Conservation (phyloP, 2,113 vertebrate genomes). For the Dasyurus viverrinus region DNA sequence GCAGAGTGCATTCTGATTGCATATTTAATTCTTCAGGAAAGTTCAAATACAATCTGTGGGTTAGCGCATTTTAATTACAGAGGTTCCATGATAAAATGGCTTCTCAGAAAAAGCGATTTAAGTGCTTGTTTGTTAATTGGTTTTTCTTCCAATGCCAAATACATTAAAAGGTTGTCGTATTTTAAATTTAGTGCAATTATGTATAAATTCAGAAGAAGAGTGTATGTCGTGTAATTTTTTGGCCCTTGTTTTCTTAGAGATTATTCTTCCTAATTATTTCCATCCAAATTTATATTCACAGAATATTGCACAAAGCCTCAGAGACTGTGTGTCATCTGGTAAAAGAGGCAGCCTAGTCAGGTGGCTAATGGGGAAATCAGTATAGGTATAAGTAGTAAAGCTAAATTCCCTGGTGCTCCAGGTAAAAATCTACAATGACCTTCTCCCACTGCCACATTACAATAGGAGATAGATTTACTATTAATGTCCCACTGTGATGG, state of each 20-base stretch:
- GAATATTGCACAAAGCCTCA: slow-evolving; percentile 26
- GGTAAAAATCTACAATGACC: neutral
- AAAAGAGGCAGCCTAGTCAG: neutral
- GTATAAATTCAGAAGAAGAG: slow-evolving; percentile 54
- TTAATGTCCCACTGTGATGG: slow-evolving; percentile 26
- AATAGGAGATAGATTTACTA: slow-evolving; percentile 39
- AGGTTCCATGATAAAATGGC: slow-evolving; percentile 60
- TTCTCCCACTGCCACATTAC: slow-evolving; percentile 6
- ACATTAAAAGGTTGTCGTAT: slow-evolving; percentile 49
- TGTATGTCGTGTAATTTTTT: slow-evolving; percentile 55
- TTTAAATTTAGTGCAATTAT: slow-evolving; percentile 67
- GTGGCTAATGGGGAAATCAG: slow-evolving; percentile 6
- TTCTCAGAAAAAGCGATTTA: slow-evolving; percentile 55
- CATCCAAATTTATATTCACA: slow-evolving; percentile 49
- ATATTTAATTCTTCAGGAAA: slow-evolving; percentile 57
- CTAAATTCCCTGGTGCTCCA: slow-evolving; percentile 12
- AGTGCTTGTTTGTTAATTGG: slow-evolving; percentile 57
- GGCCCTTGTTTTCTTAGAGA: slow-evolving; percentile 52
- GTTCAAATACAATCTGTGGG: slow-evolving; percentile 50
- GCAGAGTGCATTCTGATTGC: neutral
- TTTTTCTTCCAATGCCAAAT: slow-evolving; percentile 66
- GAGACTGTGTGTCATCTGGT: neutral
- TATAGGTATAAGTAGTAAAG: neutral
- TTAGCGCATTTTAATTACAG: slow-evolving; percentile 57
- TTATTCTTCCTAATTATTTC: slow-evolving; percentile 69